Percentiles rank a stretch among this genome's conserved stretches.
phyloP scores from a whole-genome alignment of 1,140 invertebrate genomes.

The Drosophila albomicans region DNA sequence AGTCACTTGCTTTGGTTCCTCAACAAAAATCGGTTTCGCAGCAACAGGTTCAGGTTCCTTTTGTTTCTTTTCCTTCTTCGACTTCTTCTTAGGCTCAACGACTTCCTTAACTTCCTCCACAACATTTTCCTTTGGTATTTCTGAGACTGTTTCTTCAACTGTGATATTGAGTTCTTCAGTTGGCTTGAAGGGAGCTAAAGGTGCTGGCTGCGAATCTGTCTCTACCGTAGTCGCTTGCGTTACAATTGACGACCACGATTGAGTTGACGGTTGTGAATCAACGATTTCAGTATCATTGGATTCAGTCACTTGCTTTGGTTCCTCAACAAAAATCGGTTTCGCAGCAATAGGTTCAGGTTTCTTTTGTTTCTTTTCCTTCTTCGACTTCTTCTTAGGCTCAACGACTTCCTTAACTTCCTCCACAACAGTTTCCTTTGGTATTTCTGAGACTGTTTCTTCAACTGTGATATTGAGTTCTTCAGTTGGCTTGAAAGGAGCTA shows the following conservation, averaged over 20 bases:
- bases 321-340: background rate
- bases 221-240: background rate
- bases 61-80: slow-evolving; percentile 19
- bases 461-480: background rate
- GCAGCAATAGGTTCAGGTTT: background rate
- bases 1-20: background rate
- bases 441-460: background rate
- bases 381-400: background rate
- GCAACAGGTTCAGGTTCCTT: background rate
- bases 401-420: background rate
- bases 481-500: slow-evolving; percentile 22
- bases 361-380: background rate
- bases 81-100: slow-evolving; percentile 1
- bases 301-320: background rate
- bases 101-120: background rate
- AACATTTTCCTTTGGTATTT: background rate
- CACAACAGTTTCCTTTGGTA: background rate
- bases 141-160: background rate
- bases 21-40: background rate
- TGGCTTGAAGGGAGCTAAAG: slow-evolving; percentile 21
- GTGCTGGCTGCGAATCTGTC: background rate
- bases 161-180: background rate
- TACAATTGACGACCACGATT: slow-evolving; percentile 26
- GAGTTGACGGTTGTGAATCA: background rate
- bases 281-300: background rate